These are phyloP conservation scores for Metallyticus violacea DNA, from an alignment of 2,888 invertebrate genomes.

Conservation along the genomic window DNA sequence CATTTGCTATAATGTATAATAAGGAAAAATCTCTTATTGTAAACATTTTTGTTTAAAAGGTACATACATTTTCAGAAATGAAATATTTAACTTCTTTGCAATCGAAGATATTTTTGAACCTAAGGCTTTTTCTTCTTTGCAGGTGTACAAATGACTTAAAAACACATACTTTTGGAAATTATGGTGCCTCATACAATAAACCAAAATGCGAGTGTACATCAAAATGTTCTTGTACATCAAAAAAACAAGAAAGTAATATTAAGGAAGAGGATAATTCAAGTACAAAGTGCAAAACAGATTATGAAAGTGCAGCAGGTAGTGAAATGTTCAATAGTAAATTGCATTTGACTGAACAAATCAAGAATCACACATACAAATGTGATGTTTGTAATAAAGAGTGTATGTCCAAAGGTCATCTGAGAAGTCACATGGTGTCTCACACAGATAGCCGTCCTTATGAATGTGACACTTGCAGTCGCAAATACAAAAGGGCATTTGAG, in stretches of 20 bases:
- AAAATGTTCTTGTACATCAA: not conserved
- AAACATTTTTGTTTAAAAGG: no score
- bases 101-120: not conserved
- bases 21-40: no score
- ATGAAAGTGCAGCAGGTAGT: not conserved
- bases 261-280: constrained; percentile 38
- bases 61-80: not conserved
- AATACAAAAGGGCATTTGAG: constrained; percentile 36
- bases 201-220: not conserved
- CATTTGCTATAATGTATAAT: no score
- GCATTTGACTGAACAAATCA: not conserved
- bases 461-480: constrained; percentile 42
- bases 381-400: constrained; percentile 23
- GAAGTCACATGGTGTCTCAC: constrained; percentile 46
- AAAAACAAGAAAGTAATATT: constrained; percentile 27
- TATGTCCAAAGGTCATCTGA: constrained; percentile 35
- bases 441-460: constrained; percentile 53
- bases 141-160: constrained; percentile 26
- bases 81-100: not conserved
- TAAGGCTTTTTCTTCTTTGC: constrained; percentile 30
- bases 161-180: constrained; percentile 20
- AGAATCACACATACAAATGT: constrained; percentile 38
- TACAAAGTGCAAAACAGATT: not conserved
- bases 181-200: not conserved
- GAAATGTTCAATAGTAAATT: not conserved